A percentile compares a stretch with the other conserved stretches of the same genome.
phyloP scores from a whole-genome alignment of 2,797 vertebrate genomes.

The Epinephelus coioides region DNA sequence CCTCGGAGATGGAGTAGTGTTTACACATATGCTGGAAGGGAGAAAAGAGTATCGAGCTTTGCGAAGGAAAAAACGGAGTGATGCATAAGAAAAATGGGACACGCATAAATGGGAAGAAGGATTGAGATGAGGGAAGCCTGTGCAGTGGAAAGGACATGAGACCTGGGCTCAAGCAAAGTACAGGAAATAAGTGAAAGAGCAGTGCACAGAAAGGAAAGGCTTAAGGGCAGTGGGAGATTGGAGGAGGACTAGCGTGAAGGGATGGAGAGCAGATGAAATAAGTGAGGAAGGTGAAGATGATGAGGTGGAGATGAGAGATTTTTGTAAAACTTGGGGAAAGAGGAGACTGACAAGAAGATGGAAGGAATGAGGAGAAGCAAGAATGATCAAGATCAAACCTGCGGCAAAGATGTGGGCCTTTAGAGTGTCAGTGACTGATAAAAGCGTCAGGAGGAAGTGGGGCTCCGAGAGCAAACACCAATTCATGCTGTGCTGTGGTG shows the following conservation, averaged over 20 bases:
- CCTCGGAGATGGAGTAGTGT: slow-evolving; percentile 82
- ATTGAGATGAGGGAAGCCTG: slow-evolving; percentile 66
- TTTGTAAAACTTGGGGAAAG: slow-evolving; percentile 41
- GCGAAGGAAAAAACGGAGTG: slow-evolving; percentile 53
- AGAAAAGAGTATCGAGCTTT: slow-evolving; percentile 59
- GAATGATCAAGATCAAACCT: slow-evolving; percentile 65
- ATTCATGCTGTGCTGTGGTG: slow-evolving; percentile 64
- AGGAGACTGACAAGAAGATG: slow-evolving; percentile 49
- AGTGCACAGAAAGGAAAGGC: slow-evolving; percentile 68
- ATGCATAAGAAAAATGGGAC: slow-evolving; percentile 65
- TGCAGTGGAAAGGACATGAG: slow-evolving; percentile 70
- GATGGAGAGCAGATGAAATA: slow-evolving; percentile 62
- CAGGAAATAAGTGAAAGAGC: slow-evolving; percentile 61
- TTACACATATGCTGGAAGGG: slow-evolving; percentile 78
- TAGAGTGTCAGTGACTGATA: slow-evolving; percentile 71
- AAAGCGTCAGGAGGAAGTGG: slow-evolving; percentile 71
- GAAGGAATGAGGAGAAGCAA: slow-evolving; percentile 48
- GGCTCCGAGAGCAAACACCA: slow-evolving; percentile 71
- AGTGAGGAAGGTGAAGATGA: slow-evolving; percentile 58
- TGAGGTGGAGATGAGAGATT: slow-evolving; percentile 64
- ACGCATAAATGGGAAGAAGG: slow-evolving; percentile 58
- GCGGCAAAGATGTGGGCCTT: slow-evolving; percentile 61
- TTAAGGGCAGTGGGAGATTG: slow-evolving; percentile 66
- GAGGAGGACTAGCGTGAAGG: slow-evolving; percentile 51
- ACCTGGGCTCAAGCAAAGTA: slow-evolving; percentile 61